Conservation (phyloP, 1,140 invertebrate genomes). For the Pogonognathellus flavescens region DNA sequence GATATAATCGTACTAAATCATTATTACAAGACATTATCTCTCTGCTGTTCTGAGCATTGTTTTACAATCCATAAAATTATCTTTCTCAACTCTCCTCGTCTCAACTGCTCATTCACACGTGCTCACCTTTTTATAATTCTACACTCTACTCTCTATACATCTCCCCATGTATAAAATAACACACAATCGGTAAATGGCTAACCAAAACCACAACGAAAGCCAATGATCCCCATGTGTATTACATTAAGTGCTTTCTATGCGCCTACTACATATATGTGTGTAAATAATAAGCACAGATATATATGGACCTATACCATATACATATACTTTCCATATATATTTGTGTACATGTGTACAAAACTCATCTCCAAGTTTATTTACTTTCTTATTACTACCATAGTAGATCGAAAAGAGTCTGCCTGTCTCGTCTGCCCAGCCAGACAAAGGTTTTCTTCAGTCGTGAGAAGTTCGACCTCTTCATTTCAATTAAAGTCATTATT, state of each 20-base stretch:
- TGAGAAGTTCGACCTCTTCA: constrained; percentile 21
- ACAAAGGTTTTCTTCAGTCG: constrained; percentile 3
- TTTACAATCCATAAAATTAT: constrained; percentile 37
- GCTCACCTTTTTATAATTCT: not conserved
- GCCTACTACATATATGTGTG: no score
- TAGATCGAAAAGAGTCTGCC: no score
- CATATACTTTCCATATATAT: no score
- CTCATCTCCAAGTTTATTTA: no score
- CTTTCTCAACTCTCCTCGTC: not conserved
- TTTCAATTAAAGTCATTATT: constrained; percentile 17
- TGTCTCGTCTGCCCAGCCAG: not conserved
- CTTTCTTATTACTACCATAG: no score
- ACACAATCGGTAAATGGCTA: not conserved
- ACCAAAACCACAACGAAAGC: not conserved
- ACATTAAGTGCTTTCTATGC: no score
- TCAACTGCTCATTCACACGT: constrained; percentile 4
- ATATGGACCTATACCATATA: no score
- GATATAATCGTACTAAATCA: not conserved
- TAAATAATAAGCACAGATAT: no score
- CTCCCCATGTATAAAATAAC: no score
- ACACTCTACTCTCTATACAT: no score
- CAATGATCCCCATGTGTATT: not conserved
- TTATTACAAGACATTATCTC: constrained; percentile 34
- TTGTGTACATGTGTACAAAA: no score
- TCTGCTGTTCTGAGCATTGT: not conserved